phyloP scores from a whole-genome alignment of 2,797 vertebrate genomes.

The Acanthurus lineatus region DNA sequence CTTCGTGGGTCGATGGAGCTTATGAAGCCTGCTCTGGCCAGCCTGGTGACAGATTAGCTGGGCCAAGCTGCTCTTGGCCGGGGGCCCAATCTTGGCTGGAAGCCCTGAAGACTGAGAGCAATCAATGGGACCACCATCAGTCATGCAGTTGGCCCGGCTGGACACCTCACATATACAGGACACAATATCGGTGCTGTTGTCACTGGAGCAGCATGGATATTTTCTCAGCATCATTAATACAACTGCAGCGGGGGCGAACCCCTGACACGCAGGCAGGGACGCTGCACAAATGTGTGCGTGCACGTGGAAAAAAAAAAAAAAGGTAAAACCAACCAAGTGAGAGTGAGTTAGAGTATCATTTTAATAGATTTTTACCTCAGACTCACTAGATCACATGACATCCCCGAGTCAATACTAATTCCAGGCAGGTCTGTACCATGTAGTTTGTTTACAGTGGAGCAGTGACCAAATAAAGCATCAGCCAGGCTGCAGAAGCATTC shows the following conservation, averaged over 20 bases:
- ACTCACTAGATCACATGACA: not conserved
- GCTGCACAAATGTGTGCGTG: conserved; percentile 30
- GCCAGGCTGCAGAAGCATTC: not conserved
- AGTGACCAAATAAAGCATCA: not conserved
- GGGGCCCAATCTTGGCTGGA: conserved; percentile 81
- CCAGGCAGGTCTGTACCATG: not conserved
- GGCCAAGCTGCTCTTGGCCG: conserved; percentile 80
- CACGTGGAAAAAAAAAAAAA: conserved; percentile 1
- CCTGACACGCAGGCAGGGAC: conserved; percentile 35
- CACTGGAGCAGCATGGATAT: conserved; percentile 54
- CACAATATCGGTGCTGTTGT: conserved; percentile 67
- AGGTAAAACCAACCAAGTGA: not conserved
- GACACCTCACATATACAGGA: conserved; percentile 69
- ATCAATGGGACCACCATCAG: conserved; percentile 84
- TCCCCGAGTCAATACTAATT: not conserved
- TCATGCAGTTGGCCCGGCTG: conserved; percentile 78
- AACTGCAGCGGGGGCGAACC: conserved; percentile 35
- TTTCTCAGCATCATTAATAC: conserved; percentile 71
- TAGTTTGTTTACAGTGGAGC: not conserved
- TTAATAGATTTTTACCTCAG: conserved; percentile 9
- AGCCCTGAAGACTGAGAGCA: conserved; percentile 79
- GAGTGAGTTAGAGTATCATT: conserved; percentile 3
- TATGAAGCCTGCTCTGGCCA: conserved; percentile 80
- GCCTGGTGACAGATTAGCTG: conserved; percentile 84
- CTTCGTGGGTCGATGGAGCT: conserved; percentile 80